phyloP scores from a whole-genome alignment of 2,888 invertebrate genomes.

The Anorthoa munda region DNA sequence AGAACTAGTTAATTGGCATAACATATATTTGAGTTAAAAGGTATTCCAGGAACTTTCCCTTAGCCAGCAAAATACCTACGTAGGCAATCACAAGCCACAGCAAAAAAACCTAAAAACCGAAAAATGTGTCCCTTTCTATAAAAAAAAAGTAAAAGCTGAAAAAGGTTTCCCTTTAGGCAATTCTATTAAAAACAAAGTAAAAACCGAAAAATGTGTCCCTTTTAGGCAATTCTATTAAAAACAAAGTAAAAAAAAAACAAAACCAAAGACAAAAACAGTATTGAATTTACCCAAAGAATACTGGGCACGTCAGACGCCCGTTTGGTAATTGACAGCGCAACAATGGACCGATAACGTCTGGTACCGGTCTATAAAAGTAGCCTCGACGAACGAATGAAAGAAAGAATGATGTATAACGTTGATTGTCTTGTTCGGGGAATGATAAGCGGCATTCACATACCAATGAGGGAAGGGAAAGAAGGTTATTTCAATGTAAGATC shows the following conservation, averaged over 20 bases:
- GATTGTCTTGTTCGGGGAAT: not conserved
- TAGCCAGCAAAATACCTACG: not conserved
- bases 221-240: not conserved
- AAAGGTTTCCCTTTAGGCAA: not conserved
- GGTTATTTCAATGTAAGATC: not conserved
- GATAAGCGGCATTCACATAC: conserved; percentile 2
- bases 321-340: conserved; percentile 73
- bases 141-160: conserved; percentile 1
- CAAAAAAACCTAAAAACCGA: no score
- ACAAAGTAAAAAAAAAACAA: not conserved
- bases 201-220: not conserved
- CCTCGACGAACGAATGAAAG: not conserved
- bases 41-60: not conserved
- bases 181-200: not conserved
- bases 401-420: conserved; percentile 29
- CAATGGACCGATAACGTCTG: conserved; percentile 70
- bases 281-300: conserved; percentile 20
- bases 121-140: not conserved
- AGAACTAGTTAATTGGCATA: no score
- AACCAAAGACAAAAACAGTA: not conserved
- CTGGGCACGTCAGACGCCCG: conserved; percentile 28
- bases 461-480: not conserved
- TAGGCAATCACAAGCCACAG: not conserved
- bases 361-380: conserved; percentile 22
- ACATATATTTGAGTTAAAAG: no score